Evolutionary conservation across 2,113 vertebrate species (phyloP).

Genomic region (Corythornis vintsioides): DNA sequence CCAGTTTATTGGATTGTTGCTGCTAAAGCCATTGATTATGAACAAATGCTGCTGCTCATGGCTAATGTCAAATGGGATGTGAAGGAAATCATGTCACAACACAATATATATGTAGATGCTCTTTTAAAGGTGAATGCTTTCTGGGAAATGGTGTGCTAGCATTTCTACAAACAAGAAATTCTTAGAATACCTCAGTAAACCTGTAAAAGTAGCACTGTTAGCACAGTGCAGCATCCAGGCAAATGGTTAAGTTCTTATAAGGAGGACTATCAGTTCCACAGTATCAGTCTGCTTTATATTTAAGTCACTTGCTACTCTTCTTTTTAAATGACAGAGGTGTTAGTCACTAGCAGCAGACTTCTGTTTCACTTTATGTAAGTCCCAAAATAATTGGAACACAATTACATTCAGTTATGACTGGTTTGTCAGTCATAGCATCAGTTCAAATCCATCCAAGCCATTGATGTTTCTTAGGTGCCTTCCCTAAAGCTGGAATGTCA

Average conservation of each 20-base stretch:
- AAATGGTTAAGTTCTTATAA: background rate
- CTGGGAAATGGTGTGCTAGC: background rate
- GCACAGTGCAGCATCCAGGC: background rate
- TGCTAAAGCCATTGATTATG: constrained; percentile 97
- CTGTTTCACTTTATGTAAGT: background rate
- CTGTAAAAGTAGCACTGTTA: background rate
- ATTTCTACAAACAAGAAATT: background rate
- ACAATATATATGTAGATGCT: constrained; percentile 96
- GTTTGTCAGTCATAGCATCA: background rate
- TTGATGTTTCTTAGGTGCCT: background rate
- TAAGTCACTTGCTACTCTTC: background rate
- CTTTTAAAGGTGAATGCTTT: constrained; percentile 87
- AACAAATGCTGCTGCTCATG: constrained; percentile 96
- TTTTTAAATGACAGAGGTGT: background rate
- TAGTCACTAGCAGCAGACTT: background rate
- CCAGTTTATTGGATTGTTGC: constrained; percentile 99
- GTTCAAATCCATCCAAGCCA: background rate
- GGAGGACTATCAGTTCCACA: background rate
- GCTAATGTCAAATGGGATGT: constrained; percentile 97
- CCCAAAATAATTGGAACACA: background rate
- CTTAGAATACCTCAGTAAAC: background rate
- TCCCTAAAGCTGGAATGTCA: background rate
- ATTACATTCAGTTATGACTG: background rate
- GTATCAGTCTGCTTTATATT: background rate
- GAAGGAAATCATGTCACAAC: constrained; percentile 99